phyloP scores from a whole-genome alignment of 2,888 invertebrate genomes.

The Linnaemya tessellans region DNA sequence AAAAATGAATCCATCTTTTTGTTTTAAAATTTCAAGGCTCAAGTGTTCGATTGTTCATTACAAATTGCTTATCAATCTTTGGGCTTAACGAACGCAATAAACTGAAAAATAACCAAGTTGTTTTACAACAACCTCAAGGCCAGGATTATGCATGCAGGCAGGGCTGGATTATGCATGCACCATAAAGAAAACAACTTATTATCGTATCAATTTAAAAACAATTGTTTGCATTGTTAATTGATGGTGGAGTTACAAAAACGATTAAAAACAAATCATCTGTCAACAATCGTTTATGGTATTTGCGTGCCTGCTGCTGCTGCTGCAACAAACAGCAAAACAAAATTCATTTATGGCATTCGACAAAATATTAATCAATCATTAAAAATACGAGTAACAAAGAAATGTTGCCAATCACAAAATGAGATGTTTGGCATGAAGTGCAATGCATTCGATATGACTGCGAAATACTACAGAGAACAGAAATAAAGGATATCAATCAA shows the following conservation, averaged over 20 bases:
- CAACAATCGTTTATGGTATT: not conserved
- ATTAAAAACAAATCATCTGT: conserved; percentile 4
- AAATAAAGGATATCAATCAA: conserved; percentile 34
- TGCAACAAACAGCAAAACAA: not conserved
- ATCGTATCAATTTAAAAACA: not conserved
- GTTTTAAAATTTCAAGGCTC: too few relatives aligned
- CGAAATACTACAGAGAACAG: not conserved
- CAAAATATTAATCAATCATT: conserved; percentile 41
- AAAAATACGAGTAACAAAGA: conserved; percentile 11
- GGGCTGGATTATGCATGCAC: not conserved
- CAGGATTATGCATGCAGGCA: too few relatives aligned
- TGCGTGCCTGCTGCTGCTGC: not conserved
- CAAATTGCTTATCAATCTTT: too few relatives aligned
- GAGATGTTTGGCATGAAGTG: conserved; percentile 2
- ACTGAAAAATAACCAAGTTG: too few relatives aligned
- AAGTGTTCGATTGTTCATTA: too few relatives aligned
- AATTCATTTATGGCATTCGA: not conserved
- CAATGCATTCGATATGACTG: not conserved
- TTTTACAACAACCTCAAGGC: too few relatives aligned
- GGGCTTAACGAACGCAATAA: too few relatives aligned
- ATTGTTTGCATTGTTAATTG: not conserved
- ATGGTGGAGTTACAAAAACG: not conserved
- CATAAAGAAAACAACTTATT: not conserved
- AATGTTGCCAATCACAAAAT: conserved; percentile 16
- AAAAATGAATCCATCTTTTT: too few relatives aligned